phyloP scores from a whole-genome alignment of 2,797 vertebrate genomes.

The Mionectes olivaceus region DNA sequence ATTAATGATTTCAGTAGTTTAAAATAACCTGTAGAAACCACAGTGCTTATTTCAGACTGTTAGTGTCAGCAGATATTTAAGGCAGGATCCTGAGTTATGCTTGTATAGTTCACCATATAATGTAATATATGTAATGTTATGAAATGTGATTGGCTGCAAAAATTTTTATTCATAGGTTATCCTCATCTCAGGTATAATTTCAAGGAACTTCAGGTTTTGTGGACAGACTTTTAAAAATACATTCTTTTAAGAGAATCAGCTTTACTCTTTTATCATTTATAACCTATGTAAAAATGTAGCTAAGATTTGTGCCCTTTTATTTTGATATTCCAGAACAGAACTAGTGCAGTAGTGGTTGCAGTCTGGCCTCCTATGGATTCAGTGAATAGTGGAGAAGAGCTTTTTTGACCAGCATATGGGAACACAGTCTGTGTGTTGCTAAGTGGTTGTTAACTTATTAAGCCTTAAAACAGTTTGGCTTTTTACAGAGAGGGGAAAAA shows the following conservation, averaged over 20 bases:
- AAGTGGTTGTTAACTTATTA: not conserved
- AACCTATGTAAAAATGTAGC: not conserved
- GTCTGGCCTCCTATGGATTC: not conserved
- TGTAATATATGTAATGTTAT: not conserved
- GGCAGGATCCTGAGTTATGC: not conserved
- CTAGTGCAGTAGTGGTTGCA: not conserved
- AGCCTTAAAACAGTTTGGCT: not conserved
- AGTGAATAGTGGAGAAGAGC: not conserved
- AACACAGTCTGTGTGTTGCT: not conserved
- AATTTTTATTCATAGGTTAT: not conserved
- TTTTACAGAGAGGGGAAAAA: not conserved
- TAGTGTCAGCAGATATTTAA: not conserved
- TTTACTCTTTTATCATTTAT: not conserved
- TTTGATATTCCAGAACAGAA: not conserved
- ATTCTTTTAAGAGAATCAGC: not conserved
- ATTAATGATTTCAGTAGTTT: not conserved
- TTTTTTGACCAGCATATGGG: not conserved
- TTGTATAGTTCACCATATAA: not conserved
- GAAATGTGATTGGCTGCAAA: not conserved
- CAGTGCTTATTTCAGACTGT: not conserved
- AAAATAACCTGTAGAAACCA: not conserved
- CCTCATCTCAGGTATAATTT: not conserved
- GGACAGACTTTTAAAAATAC: not conserved
- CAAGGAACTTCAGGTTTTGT: not conserved
- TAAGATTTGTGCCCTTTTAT: not conserved